These are phyloP conservation scores for Lepetodrilus schrolli DNA, from an alignment of 2,888 invertebrate genomes.

Conservation along the genomic window DNA sequence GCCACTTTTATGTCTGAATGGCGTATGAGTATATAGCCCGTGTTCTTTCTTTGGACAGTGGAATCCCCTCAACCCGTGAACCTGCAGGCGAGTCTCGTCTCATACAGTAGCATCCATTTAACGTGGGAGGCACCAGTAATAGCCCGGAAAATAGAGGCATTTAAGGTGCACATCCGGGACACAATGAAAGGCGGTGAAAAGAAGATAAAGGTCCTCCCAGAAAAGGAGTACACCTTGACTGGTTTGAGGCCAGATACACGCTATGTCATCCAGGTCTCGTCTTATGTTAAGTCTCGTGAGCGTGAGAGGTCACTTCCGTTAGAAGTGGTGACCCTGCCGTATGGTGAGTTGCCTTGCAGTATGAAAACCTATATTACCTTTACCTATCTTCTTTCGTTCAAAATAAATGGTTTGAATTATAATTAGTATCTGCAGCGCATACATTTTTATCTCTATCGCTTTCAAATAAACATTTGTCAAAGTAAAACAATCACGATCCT, in stretches of 20 bases:
- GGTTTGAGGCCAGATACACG: neutral
- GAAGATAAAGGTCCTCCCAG: neutral
- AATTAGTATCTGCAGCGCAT: no score
- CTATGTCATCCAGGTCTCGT: neutral
- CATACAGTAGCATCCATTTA: neutral
- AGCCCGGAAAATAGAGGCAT: neutral
- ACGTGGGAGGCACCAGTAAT: slow-evolving; percentile 1
- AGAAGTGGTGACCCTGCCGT: neutral
- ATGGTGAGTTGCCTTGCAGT: neutral
- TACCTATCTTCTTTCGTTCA: no score
- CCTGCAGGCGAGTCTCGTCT: neutral
- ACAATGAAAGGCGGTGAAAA: neutral
- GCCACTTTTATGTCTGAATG: neutral
- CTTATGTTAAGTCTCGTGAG: neutral
- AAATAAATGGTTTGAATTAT: no score
- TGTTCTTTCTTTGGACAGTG: neutral
- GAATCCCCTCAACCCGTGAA: neutral
- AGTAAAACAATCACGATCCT: no score
- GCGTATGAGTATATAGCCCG: neutral
- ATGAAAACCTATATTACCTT: no score
- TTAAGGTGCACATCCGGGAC: neutral
- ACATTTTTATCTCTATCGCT: no score
- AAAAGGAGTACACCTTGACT: slow-evolving; percentile 1
- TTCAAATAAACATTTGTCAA: no score
- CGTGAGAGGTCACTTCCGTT: neutral